These are phyloP conservation scores for Megathymus violae DNA, from an alignment of 1,140 invertebrate species.

Conservation along the genomic window DNA sequence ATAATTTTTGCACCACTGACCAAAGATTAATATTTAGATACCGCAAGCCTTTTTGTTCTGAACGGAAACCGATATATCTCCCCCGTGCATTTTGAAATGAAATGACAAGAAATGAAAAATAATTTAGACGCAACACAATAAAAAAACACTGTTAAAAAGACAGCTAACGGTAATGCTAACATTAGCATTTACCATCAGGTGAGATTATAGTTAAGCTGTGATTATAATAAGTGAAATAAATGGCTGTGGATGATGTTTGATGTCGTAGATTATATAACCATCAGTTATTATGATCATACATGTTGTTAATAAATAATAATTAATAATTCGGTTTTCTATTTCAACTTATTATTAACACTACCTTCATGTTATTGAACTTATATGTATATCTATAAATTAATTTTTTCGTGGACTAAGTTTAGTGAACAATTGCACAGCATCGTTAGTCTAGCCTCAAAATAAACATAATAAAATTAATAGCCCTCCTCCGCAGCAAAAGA, in stretches of 20 bases:
- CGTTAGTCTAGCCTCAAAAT: constrained; percentile 40
- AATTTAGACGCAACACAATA: no score
- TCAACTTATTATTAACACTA: constrained; percentile 18
- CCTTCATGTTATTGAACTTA: no score
- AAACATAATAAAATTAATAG: constrained; percentile 67
- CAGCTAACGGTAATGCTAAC: no score
- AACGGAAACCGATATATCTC: constrained; percentile 63
- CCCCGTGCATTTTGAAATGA: constrained; percentile 48
- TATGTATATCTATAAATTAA: no score
- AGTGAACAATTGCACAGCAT: constrained; percentile 20
- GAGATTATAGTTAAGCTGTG: no score
- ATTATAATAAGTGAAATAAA: no score
- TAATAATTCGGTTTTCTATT: constrained; percentile 17
- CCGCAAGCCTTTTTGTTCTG: constrained; percentile 66
- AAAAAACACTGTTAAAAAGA: no score
- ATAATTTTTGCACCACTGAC: constrained; percentile 82
- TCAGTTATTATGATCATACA: no score
- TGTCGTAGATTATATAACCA: no score
- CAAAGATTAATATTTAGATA: constrained; percentile 83
- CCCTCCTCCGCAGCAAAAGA: constrained; percentile 52
- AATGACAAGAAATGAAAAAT: constrained; percentile 36
- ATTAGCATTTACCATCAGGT: no score
- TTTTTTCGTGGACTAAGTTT: constrained; percentile 2
- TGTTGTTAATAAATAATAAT: no score
- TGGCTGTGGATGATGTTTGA: no score